Conservation (phyloP, 2,888 invertebrate genomes). For the Cantharis lateralis region DNA sequence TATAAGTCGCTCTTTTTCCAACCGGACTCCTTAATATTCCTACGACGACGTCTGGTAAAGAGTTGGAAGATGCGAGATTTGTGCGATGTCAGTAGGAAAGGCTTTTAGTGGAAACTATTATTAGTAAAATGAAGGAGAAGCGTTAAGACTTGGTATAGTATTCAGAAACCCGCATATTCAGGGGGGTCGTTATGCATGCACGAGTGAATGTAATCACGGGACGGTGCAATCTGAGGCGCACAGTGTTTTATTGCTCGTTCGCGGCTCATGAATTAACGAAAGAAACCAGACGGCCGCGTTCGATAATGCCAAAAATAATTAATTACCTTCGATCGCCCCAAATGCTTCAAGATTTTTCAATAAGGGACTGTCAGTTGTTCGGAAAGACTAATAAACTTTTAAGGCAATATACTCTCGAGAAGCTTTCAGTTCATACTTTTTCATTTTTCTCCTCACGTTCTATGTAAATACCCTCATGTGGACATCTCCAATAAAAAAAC, state of each 20-base stretch:
- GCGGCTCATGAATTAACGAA: slow-evolving; percentile 71
- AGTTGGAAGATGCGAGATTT: neutral
- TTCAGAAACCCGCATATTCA: slow-evolving; percentile 32
- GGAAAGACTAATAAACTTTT: slow-evolving; percentile 52
- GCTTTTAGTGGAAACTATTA: slow-evolving; percentile 27
- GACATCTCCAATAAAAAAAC: neutral
- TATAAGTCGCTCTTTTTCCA: neutral
- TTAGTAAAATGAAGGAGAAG: slow-evolving; percentile 29
- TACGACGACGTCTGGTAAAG: neutral
- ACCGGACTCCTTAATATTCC: neutral
- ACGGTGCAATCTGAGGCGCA: slow-evolving; percentile 44
- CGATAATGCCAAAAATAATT: slow-evolving; percentile 76
- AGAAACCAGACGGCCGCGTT: slow-evolving; percentile 65
- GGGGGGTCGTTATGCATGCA: slow-evolving; percentile 48
- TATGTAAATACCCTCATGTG: slow-evolving; percentile 22
- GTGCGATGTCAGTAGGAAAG: slow-evolving; percentile 16
- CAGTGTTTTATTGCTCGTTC: slow-evolving; percentile 57
- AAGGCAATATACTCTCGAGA: slow-evolving; percentile 38
- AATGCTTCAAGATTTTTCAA: slow-evolving; percentile 68
- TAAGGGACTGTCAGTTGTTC: slow-evolving; percentile 55
- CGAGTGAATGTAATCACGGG: slow-evolving; percentile 50
- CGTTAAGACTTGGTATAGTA: slow-evolving; percentile 24
- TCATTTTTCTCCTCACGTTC: slow-evolving; percentile 19
- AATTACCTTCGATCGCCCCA: slow-evolving; percentile 70
- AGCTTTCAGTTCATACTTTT: slow-evolving; percentile 20